Evolutionary conservation across 1,140 invertebrate genomes (phyloP).

Genomic region (Drosophila rhopaloa): DNA sequence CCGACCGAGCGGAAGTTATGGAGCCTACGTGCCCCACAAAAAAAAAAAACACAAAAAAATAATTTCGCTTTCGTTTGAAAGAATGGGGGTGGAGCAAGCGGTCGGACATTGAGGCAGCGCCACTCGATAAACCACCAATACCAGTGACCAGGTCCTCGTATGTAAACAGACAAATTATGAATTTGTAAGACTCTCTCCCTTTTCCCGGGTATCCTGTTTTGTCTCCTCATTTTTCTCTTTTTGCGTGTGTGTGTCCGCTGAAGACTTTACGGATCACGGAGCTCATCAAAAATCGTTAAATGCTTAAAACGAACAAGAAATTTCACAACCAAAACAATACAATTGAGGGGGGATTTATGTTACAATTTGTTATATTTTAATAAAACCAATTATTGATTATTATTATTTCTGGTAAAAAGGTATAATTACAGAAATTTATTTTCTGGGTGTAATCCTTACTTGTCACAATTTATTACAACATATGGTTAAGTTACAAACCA

Average conservation of each 20-base stretch:
- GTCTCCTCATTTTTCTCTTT: slow-evolving; percentile 4
- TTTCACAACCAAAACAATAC: slow-evolving; percentile 45
- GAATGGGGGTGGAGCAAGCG: slow-evolving; percentile 50
- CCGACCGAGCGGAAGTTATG: slow-evolving; percentile 78
- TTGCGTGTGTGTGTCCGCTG: slow-evolving; percentile 34
- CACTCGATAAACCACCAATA: slow-evolving; percentile 74
- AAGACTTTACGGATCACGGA: slow-evolving; percentile 79
- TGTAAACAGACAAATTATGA: slow-evolving; percentile 78
- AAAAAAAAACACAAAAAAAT: slow-evolving; percentile 17
- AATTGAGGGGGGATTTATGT: background rate
- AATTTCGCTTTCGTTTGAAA: slow-evolving; percentile 63
- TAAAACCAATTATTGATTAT: too few relatives aligned
- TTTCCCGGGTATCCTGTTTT: slow-evolving; percentile 21
- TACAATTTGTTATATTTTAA: background rate
- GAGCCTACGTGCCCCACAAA: slow-evolving; percentile 71
- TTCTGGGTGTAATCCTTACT: too few relatives aligned
- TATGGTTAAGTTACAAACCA: too few relatives aligned
- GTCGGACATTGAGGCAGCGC: slow-evolving; percentile 67
- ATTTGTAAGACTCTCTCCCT: slow-evolving; percentile 70
- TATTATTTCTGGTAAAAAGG: too few relatives aligned
- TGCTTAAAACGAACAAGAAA: slow-evolving; percentile 56
- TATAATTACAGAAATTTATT: too few relatives aligned
- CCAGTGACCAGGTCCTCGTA: slow-evolving; percentile 47
- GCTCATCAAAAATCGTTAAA: slow-evolving; percentile 82
- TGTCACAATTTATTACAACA: too few relatives aligned